Evolutionary conservation across 2,797 vertebrate genomes (phyloP).

Genomic region (Smutsia gigantea): DNA sequence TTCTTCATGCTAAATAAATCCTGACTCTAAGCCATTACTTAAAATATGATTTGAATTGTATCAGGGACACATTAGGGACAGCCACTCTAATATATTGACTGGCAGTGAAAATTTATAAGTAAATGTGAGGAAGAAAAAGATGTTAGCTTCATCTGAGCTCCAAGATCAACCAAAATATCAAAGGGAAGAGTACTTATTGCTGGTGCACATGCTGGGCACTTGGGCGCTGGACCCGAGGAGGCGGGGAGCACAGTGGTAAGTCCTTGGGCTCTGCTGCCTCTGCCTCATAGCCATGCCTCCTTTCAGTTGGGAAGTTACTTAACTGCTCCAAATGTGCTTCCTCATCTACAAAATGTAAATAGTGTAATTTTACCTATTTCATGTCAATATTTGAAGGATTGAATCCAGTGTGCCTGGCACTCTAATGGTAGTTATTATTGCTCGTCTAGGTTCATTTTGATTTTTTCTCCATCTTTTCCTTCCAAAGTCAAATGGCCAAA

Average conservation of each 20-base stretch:
- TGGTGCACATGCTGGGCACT: not conserved
- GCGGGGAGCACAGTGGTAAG: not conserved
- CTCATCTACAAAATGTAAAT: not conserved
- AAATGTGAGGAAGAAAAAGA: not conserved
- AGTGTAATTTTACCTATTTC: not conserved
- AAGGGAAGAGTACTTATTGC: not conserved
- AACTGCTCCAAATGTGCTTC: not conserved
- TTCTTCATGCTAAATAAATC: slow-evolving; percentile 57
- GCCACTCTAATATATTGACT: not conserved
- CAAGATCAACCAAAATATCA: not conserved
- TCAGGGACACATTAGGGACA: not conserved
- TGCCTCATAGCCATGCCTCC: not conserved
- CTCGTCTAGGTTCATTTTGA: not conserved
- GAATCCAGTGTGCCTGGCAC: not conserved
- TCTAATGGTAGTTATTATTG: not conserved
- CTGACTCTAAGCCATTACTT: slow-evolving; percentile 43
- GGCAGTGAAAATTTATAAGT: not conserved
- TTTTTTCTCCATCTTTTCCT: not conserved
- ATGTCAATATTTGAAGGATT: not conserved
- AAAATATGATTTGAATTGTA: slow-evolving; percentile 19
- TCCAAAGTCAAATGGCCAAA: not conserved
- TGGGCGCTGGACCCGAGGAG: not conserved
- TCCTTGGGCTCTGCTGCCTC: not conserved
- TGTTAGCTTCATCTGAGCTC: slow-evolving; percentile 12
- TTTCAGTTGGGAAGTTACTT: not conserved